Base-by-base conservation (phyloP, 2,797 vertebrate genomes). In the Epinephelus coioides region DNA sequence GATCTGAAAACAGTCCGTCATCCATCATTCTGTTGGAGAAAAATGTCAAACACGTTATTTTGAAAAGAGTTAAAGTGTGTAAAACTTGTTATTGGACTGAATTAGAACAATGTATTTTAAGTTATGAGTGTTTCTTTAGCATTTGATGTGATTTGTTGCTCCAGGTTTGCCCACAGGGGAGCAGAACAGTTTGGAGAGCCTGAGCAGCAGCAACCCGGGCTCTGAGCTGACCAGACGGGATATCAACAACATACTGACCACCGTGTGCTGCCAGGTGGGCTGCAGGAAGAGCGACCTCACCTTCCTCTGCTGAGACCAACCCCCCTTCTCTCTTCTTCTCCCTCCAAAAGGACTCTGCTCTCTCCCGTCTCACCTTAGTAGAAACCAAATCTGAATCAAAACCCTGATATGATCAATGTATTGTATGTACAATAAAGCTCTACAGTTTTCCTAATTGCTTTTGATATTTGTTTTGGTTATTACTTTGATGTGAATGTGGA, bases 281-380 rank as follows among this genome's bases (percentile, higher is more conserved):
- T 96, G 96, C 87, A 87, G 90, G 79, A 96, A 96, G 92, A 96
- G 91, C 6, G 95, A 96, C 88, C 95, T 96, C 44, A 79, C 93
- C 38, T 89, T 86, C 72, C 92, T 96, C 76, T 96, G 96, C 90
- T 96, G 93, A 96, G 85, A 53, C 50, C 27, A 4, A 54, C 63
- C n/a, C 59, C 34, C 12, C 14, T 5, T 38, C 3, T 38, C 10
- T 25, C 49, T n/a, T 44, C 55, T 59, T 54, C 43, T 65, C 5
- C 67, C 21, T 75, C 83, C 66, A 63, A 61, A 87, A 63, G 71
- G 69, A 89, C 73, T 70, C 40, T 55, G 14, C 71, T 76, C 70
- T 69, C 57, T 60, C 5, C 34, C 62, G 6, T 40, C 49, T 60
- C 38, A 47, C 38, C 62, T 64, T 40, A 44, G 23, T 38, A 69